Evolutionary conservation across 2,797 vertebrate species (phyloP).

Genomic region (Enteromius fasciolatus): DNA sequence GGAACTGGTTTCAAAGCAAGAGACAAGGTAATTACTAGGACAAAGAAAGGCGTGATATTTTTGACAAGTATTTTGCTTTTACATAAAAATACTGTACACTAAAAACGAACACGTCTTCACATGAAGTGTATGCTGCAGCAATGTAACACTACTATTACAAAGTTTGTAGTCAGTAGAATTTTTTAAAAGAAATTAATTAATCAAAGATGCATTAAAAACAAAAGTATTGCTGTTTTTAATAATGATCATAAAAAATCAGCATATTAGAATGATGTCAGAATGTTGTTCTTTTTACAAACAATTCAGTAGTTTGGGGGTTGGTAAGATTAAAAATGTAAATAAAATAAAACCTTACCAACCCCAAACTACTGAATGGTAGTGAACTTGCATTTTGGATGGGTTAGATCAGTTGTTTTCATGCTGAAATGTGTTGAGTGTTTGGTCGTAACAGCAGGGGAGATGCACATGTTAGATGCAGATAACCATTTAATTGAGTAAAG

Average conservation of each 20-base stretch:
- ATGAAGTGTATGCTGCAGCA: neutral
- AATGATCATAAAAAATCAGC: neutral
- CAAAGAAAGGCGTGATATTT: neutral
- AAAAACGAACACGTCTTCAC: neutral
- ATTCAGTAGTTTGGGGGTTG: too few species aligned
- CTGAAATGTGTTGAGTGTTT: neutral
- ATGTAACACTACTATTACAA: neutral
- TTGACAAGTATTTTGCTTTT: neutral
- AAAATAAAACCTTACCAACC: neutral
- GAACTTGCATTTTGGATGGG: neutral
- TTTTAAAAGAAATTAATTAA: neutral
- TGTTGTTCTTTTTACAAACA: too few species aligned
- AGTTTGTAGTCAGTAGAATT: too few species aligned
- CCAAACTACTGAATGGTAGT: neutral
- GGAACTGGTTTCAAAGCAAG: neutral
- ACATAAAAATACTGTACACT: neutral
- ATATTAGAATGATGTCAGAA: neutral
- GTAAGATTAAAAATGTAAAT: too few species aligned
- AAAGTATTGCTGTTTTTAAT: neutral
- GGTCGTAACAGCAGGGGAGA: neutral
- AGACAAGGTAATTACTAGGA: conserved; percentile 11
- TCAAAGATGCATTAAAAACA: neutral
- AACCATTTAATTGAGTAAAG: neutral
- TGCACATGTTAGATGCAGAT: neutral
- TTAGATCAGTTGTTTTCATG: neutral